Evolutionary conservation across 2,113 vertebrate species (phyloP), one percentile per base, ranked within the genome.

Genomic region (Bucco capensis): DNA sequence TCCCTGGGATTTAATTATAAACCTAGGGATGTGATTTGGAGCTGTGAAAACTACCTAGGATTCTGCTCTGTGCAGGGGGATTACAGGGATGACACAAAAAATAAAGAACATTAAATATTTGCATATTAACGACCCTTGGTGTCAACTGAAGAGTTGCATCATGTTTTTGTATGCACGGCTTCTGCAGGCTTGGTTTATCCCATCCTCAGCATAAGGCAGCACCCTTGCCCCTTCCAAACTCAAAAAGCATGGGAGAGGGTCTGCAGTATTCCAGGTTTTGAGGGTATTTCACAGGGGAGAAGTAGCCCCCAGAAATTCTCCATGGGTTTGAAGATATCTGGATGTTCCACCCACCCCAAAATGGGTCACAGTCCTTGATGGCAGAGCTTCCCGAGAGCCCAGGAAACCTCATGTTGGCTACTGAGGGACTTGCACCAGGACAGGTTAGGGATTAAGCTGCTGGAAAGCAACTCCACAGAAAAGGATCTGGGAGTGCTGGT

Each of bases 1-100:
- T 28, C 73, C 88, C 47, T 73, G 73, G 94, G 77, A 72, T 89
- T 88, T 72, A 67, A 89, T 86, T 81, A 86, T 64, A 80, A 86
- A 91, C 47, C 69, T 37, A 33, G 37, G 77, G 92, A 60, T 92
- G 84, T 54, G 73, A 30, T 81, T 69, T 30, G 88, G 65, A 76
- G 64, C 64, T 56, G 10, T 70, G 28, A 47, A 79, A 46, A 9
- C 69, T 31, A 30, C 51, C 30, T 22, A 17, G 24, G 64, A 46
- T 72, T 42, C 57, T 62, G 71, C 72, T 33, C 62, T 5, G 14
- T 40, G 66, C 51, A 8, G 50, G 0, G 1, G 19, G 46, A 57
- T 51, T 66, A 19, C 19, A 9, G 54, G n/a, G 27, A 67, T 66
- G 66, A 33, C 38, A 47, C n/a, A 44, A 70, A 58, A 62, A 71